Percentiles rank a stretch among this genome's conserved stretches.
phyloP scores from a whole-genome alignment of 1,140 invertebrate genomes.

The Heliconius hewitsoni region DNA sequence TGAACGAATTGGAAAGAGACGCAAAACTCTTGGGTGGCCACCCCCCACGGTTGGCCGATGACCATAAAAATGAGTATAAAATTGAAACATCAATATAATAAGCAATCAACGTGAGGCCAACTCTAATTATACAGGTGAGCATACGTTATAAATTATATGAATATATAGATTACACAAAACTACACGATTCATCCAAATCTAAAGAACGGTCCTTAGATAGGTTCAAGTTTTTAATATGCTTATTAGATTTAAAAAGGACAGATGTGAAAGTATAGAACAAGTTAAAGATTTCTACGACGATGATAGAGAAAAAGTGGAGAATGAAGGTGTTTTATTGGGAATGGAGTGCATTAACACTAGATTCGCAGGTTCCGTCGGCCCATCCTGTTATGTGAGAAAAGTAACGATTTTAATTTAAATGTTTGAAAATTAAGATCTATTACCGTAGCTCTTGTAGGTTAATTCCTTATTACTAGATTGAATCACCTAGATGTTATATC shows the following conservation, averaged over 20 bases:
- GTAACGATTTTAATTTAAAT: too few relatives aligned
- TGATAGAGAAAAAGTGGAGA: neutral
- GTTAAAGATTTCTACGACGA: neutral
- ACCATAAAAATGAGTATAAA: slow-evolving; percentile 81
- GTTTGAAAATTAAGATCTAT: too few relatives aligned
- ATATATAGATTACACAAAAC: slow-evolving; percentile 72
- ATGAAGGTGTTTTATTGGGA: too few relatives aligned
- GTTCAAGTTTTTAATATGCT: neutral
- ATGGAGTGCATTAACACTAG: too few relatives aligned
- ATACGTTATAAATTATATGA: slow-evolving; percentile 75
- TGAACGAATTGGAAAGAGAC: slow-evolving; percentile 50
- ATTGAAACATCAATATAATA: slow-evolving; percentile 82
- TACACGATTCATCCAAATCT: slow-evolving; percentile 36
- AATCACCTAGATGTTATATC: too few relatives aligned
- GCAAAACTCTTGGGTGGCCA: slow-evolving; percentile 70
- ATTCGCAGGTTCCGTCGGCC: too few relatives aligned
- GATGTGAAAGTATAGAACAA: neutral
- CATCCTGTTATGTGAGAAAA: too few relatives aligned
- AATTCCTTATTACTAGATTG: too few relatives aligned
- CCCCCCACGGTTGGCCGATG: slow-evolving; percentile 79
- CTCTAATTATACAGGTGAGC: slow-evolving; percentile 76
- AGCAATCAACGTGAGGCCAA: slow-evolving; percentile 76
- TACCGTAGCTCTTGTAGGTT: too few relatives aligned
- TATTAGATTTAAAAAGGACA: neutral
- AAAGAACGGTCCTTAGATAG: slow-evolving; percentile 4